phyloP scores from a whole-genome alignment of 2,888 invertebrate genomes.

The Agriopis marginaria region DNA sequence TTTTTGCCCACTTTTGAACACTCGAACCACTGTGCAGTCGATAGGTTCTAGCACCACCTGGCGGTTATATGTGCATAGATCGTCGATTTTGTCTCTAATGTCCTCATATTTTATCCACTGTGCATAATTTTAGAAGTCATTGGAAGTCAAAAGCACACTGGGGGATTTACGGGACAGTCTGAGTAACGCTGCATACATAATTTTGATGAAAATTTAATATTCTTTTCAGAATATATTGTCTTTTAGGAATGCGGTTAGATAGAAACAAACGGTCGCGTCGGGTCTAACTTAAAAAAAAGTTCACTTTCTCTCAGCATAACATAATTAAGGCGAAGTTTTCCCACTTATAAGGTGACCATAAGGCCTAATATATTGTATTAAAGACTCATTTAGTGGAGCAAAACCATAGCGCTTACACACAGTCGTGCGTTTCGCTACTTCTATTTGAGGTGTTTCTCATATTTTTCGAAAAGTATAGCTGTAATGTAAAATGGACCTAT shows the following conservation, averaged over 20 bases:
- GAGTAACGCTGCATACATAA: slow-evolving; percentile 38
- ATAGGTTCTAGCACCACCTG: slow-evolving; percentile 47
- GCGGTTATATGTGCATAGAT: slow-evolving; percentile 44
- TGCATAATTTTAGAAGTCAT: slow-evolving; percentile 49
- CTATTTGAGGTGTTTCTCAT: no score
- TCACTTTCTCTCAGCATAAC: no score
- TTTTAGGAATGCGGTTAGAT: slow-evolving; percentile 4
- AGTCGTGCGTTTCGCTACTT: no score
- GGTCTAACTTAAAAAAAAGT: no score
- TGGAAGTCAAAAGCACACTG: slow-evolving; percentile 37
- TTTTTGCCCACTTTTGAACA: slow-evolving; percentile 47
- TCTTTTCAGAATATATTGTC: slow-evolving; percentile 28
- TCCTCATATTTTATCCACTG: slow-evolving; percentile 49
- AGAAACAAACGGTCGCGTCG: background rate
- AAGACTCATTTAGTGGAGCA: no score
- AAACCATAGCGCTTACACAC: no score
- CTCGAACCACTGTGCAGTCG: slow-evolving; percentile 36
- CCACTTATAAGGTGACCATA: no score
- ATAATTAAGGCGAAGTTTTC: no score
- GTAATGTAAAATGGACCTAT: no score
- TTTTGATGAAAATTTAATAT: slow-evolving; percentile 38
- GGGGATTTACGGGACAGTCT: slow-evolving; percentile 39
- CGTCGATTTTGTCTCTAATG: slow-evolving; percentile 47
- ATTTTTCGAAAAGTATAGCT: no score
- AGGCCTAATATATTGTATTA: no score